Percentiles rank a stretch among this genome's conserved stretches.
Conservation (phyloP, 2,113 vertebrate genomes). For the Zosterops japonicus region DNA sequence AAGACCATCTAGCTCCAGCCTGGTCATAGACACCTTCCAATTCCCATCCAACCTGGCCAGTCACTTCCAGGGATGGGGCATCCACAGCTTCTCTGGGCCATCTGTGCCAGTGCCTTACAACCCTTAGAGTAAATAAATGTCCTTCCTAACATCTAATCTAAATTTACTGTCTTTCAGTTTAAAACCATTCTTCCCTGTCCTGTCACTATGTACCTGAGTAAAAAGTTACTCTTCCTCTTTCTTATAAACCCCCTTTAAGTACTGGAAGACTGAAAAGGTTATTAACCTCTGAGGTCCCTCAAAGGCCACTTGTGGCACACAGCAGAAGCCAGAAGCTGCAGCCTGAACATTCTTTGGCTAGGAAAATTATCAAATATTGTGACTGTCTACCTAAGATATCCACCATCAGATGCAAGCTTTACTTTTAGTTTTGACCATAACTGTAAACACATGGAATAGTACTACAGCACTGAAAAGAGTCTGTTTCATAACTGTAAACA, state of each 20-base stretch:
- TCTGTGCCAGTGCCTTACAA: neutral
- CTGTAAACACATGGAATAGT: neutral
- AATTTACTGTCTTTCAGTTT: neutral
- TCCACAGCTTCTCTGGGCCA: neutral
- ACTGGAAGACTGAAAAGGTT: neutral
- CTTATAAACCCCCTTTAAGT: neutral
- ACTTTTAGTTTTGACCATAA: neutral
- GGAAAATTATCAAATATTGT: neutral
- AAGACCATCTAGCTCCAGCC: neutral
- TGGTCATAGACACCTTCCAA: neutral
- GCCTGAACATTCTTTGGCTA: neutral
- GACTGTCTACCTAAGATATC: neutral
- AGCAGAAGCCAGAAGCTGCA: neutral
- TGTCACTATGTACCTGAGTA: neutral
- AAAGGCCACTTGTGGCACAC: neutral
- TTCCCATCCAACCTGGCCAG: neutral
- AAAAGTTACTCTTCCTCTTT: neutral
- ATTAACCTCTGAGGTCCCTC: neutral
- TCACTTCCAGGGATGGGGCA: neutral
- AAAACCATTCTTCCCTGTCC: neutral
- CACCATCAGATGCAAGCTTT: neutral
- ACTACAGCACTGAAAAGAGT: neutral
- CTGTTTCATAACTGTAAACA: neutral
- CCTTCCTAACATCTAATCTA: neutral
- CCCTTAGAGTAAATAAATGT: neutral